phyloP scores from a whole-genome alignment of 2,888 invertebrate species.

The Cosmia pyralina region DNA sequence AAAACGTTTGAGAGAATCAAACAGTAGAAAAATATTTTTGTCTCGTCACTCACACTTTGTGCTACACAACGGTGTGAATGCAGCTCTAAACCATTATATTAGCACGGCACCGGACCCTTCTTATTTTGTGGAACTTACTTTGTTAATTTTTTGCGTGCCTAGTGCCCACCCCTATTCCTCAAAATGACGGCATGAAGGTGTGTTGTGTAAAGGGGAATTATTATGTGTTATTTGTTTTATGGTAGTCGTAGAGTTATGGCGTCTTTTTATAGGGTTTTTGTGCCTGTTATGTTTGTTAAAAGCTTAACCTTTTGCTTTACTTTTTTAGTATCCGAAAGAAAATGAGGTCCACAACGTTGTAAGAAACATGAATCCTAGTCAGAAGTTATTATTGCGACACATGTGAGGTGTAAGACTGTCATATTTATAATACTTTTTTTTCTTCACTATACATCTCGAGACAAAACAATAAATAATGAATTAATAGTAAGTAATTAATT shows the following conservation, averaged over 20 bases:
- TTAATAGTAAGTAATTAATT: neutral
- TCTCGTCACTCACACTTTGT: neutral
- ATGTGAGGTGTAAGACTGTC: neutral
- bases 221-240: slow-evolving; percentile 58
- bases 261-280: slow-evolving; percentile 4
- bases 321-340: neutral
- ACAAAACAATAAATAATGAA: neutral
- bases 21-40: no score
- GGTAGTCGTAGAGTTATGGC: slow-evolving; percentile 25
- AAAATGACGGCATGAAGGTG: slow-evolving; percentile 48
- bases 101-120: slow-evolving; percentile 51
- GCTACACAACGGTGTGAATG: slow-evolving; percentile 62
- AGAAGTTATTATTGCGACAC: neutral
- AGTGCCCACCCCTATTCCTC: slow-evolving; percentile 53
- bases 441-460: neutral
- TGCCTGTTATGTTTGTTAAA: slow-evolving; percentile 5
- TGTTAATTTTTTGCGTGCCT: slow-evolving; percentile 69
- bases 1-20: no score
- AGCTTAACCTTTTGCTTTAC: slow-evolving; percentile 3
- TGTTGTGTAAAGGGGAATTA: slow-evolving; percentile 48
- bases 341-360: neutral
- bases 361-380: neutral
- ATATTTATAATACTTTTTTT: neutral
- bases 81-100: slow-evolving; percentile 61
- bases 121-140: slow-evolving; percentile 68